Percentiles rank a stretch among this genome's conserved stretches.
phyloP scores from a whole-genome alignment of 2,888 invertebrate genomes.

The Agrotis segetum region DNA sequence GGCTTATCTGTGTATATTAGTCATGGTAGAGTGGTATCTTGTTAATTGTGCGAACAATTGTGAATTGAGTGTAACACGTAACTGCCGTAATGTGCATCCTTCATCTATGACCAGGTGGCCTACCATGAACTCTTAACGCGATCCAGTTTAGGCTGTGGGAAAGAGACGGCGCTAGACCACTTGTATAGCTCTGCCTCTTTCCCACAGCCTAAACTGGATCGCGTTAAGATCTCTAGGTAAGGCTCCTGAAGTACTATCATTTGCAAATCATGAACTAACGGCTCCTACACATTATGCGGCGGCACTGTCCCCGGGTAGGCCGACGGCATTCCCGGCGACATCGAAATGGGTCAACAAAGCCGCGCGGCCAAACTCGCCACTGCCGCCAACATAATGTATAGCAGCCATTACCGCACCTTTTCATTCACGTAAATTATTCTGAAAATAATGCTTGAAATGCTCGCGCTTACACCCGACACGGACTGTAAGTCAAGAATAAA shows the following conservation, averaged over 20 bases:
- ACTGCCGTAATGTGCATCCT: conserved; percentile 1
- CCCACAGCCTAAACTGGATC: no score
- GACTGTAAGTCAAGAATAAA: background rate
- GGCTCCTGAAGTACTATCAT: background rate
- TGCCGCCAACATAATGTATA: no score
- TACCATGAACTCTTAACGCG: no score
- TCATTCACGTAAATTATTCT: background rate
- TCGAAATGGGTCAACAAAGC: no score
- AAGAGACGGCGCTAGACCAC: no score
- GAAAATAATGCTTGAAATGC: background rate
- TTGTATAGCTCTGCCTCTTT: no score
- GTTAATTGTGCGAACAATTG: conserved; percentile 16
- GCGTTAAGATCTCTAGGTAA: no score
- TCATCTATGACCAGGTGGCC: background rate
- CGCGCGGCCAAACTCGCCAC: no score
- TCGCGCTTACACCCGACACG: background rate
- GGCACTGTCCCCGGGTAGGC: no score
- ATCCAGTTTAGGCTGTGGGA: no score
- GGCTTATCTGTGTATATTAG: conserved; percentile 21
- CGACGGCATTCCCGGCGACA: no score
- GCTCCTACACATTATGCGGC: no score
- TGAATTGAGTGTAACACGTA: background rate
- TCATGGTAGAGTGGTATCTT: conserved; percentile 14
- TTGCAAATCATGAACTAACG: conserved; percentile 1
- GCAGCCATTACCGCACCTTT: background rate